These are phyloP conservation scores for Venustoraphidia nigricollis DNA, from an alignment of 2,888 invertebrate genomes.

Conservation along the genomic window DNA sequence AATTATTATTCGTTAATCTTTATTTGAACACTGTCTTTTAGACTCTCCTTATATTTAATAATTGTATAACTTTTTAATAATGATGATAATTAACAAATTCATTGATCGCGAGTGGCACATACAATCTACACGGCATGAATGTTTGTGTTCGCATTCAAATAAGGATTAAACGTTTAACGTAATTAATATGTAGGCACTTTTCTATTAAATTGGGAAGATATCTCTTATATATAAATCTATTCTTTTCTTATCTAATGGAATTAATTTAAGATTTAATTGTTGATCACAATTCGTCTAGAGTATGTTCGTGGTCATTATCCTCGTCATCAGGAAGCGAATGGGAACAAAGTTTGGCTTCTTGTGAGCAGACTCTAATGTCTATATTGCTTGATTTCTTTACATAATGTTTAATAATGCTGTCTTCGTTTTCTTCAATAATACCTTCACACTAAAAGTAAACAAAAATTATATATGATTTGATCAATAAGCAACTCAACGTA, in stretches of 20 bases:
- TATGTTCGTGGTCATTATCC: slow-evolving; percentile 20
- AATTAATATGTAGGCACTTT: too few relatives aligned
- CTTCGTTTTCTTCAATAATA: slow-evolving; percentile 56
- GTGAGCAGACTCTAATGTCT: slow-evolving; percentile 35
- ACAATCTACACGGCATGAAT: too few relatives aligned
- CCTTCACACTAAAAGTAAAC: slow-evolving; percentile 45
- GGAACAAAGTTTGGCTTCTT: slow-evolving; percentile 31
- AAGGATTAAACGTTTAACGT: too few relatives aligned
- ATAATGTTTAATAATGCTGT: slow-evolving; percentile 44
- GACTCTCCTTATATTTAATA: neutral
- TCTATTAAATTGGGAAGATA: too few relatives aligned
- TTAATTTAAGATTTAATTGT: too few relatives aligned
- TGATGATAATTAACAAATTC: neutral
- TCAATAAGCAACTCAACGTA: neutral
- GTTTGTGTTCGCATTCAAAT: too few relatives aligned
- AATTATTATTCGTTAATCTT: neutral
- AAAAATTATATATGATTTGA: neutral
- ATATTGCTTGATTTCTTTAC: slow-evolving; percentile 30
- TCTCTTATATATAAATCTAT: too few relatives aligned
- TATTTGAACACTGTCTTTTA: neutral
- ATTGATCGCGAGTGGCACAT: neutral
- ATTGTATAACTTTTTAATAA: neutral
- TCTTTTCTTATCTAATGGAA: too few relatives aligned
- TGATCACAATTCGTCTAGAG: too few relatives aligned
- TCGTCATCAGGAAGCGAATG: slow-evolving; percentile 25